Conservation (phyloP, 30 jellyfish, hydroid and myxozoan species). For the Hydractinia echinata region DNA sequence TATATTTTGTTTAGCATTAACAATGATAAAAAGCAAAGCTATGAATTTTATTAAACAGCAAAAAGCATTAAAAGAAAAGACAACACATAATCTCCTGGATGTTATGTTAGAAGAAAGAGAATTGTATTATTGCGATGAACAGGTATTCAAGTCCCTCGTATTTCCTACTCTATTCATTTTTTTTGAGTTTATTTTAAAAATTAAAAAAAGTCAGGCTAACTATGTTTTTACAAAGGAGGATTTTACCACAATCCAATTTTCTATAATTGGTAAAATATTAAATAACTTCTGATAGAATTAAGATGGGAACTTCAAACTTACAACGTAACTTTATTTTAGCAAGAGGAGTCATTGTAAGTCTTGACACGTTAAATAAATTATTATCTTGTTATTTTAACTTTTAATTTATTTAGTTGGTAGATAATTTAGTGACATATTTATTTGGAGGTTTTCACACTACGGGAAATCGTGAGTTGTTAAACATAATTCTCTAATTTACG, state of each 20-base stretch:
- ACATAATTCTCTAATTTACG: neutral
- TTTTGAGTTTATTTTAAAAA: no score
- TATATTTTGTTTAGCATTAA: conserved; percentile 26
- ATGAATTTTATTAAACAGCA: conserved; percentile 42
- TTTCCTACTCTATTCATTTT: no score
- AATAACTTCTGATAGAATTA: no score
- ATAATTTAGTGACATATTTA: conserved; percentile 46
- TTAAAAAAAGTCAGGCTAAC: no score
- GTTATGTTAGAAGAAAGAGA: conserved; percentile 54
- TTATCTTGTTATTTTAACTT: no score
- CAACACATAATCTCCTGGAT: conserved; percentile 47
- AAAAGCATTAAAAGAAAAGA: conserved; percentile 26
- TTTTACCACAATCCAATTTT: no score
- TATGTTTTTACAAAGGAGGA: no score
- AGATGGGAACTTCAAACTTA: no score
- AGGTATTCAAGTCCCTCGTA: conserved; percentile 19
- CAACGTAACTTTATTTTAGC: no score
- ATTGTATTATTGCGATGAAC: conserved; percentile 48
- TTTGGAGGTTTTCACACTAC: conserved; percentile 92
- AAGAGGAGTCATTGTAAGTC: no score
- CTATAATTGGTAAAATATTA: no score
- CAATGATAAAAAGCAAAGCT: conserved; percentile 29
- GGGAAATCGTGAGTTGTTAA: conserved; percentile 64
- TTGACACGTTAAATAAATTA: no score
- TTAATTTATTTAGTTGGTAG: conserved; percentile 43